phyloP scores from a whole-genome alignment of 1,140 invertebrate genomes.

The Acromyrmex heyeri region DNA sequence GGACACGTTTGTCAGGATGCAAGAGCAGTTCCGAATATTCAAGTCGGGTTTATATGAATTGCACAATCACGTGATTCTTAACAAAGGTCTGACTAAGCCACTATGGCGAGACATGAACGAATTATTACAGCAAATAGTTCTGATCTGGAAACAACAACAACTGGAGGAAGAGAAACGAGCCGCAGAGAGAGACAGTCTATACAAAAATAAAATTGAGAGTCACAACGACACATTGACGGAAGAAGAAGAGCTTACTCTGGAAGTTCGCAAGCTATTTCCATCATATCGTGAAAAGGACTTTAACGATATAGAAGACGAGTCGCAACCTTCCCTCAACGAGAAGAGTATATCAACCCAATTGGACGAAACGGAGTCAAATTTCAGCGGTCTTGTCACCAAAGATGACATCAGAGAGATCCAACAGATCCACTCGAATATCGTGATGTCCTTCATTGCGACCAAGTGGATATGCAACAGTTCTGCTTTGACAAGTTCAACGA shows the following conservation, averaged over 20 bases:
- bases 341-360: slow-evolving; percentile 77
- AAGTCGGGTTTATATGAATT: slow-evolving; percentile 90
- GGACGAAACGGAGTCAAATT: slow-evolving; percentile 35
- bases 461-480: slow-evolving; percentile 87
- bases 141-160: slow-evolving; percentile 92
- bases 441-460: slow-evolving; percentile 86
- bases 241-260: slow-evolving; percentile 90
- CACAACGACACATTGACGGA: slow-evolving; percentile 90
- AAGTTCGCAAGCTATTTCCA: slow-evolving; percentile 93
- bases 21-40: slow-evolving; percentile 87
- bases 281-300: slow-evolving; percentile 91
- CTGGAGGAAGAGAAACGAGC: slow-evolving; percentile 89
- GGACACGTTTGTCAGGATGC: slow-evolving; percentile 64
- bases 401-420: slow-evolving; percentile 88
- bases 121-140: slow-evolving; percentile 88
- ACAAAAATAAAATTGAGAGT: slow-evolving; percentile 89
- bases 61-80: slow-evolving; percentile 86
- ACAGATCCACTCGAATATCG: slow-evolving; percentile 88
- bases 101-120: slow-evolving; percentile 87
- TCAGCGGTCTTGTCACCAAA: slow-evolving; percentile 84
- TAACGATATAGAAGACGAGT: slow-evolving; percentile 86
- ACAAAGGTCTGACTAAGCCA: slow-evolving; percentile 84
- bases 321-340: slow-evolving; percentile 72
- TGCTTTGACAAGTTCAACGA: slow-evolving; percentile 78
- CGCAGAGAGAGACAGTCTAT: slow-evolving; percentile 93